Conservation (phyloP, 2,888 invertebrate genomes). For the Theodoxus fluviatilis region DNA sequence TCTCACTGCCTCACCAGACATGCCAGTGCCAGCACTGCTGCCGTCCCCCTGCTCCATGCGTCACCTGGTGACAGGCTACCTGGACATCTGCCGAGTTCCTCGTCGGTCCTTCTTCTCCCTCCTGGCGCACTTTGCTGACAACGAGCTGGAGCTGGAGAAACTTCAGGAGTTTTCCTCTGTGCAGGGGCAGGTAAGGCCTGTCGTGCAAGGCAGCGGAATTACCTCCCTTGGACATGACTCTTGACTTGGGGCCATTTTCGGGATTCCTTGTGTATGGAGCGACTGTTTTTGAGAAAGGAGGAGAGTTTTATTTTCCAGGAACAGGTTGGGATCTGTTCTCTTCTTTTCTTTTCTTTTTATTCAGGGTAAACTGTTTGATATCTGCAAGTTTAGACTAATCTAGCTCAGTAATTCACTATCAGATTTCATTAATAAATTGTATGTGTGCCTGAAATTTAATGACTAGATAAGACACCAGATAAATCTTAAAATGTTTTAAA, state of each 20-base stretch:
- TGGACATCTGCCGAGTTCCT: conserved; percentile 83
- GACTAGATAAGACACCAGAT: no score
- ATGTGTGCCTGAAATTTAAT: no score
- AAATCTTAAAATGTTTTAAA: no score
- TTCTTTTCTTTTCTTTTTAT: no score
- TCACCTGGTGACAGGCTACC: conserved; percentile 81
- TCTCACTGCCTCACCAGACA: conserved; percentile 41
- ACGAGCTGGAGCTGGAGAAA: conserved; percentile 82
- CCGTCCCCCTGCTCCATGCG: conserved; percentile 70
- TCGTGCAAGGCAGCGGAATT: background rate
- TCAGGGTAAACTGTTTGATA: no score
- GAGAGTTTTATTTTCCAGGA: no score
- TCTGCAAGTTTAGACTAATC: no score
- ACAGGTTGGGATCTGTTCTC: no score
- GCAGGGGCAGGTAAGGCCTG: conserved; percentile 58
- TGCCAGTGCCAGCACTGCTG: conserved; percentile 48
- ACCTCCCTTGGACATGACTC: background rate
- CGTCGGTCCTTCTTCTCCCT: conserved; percentile 86
- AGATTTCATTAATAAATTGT: no score
- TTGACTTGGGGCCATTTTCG: background rate
- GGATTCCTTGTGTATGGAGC: background rate
- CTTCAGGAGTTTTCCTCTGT: conserved; percentile 68
- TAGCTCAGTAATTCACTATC: no score
- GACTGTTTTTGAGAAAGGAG: no score
- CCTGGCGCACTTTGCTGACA: conserved; percentile 76